phyloP scores from a whole-genome alignment of 2,888 invertebrate genomes.

The Sylvicola cinctus region DNA sequence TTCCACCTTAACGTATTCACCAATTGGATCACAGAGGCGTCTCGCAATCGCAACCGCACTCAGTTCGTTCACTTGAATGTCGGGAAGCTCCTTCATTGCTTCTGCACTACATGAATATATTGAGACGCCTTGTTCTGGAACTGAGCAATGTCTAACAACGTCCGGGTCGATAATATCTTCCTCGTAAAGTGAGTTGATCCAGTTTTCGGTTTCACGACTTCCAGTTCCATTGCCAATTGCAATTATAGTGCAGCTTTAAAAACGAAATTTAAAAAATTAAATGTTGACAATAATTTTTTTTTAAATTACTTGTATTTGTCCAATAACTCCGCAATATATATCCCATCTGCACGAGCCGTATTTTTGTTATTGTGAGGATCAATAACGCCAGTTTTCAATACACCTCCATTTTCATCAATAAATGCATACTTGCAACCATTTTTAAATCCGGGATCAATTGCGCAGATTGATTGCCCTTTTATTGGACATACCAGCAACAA shows the following conservation, averaged over 20 bases:
- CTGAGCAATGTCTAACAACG: constrained; percentile 48
- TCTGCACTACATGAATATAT: constrained; percentile 76
- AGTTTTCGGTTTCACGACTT: constrained; percentile 68
- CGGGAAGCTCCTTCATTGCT: constrained; percentile 68
- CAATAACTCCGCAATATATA: constrained; percentile 30
- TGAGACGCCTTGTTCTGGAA: constrained; percentile 80
- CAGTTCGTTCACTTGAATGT: constrained; percentile 64
- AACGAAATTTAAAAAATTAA: constrained; percentile 4
- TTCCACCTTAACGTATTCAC: constrained; percentile 83
- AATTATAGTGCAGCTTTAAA: constrained; percentile 53
- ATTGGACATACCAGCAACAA: constrained; percentile 62
- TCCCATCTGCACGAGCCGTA: constrained; percentile 20
- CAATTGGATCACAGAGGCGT: constrained; percentile 73
- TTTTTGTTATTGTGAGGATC: constrained; percentile 34
- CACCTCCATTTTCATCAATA: constrained; percentile 47
- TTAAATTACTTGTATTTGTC: constrained; percentile 29
- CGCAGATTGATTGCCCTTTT: constrained; percentile 57
- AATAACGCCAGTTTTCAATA: constrained; percentile 45
- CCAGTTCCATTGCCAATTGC: constrained; percentile 84
- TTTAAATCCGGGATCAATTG: constrained; percentile 75
- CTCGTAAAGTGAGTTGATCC: constrained; percentile 40
- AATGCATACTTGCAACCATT: constrained; percentile 82
- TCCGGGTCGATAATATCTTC: constrained; percentile 31
- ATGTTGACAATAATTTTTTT: constrained; percentile 3
- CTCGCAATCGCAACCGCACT: constrained; percentile 72